phyloP scores from a whole-genome alignment of 2,888 invertebrate species.

The Philhelius pedissequus region DNA sequence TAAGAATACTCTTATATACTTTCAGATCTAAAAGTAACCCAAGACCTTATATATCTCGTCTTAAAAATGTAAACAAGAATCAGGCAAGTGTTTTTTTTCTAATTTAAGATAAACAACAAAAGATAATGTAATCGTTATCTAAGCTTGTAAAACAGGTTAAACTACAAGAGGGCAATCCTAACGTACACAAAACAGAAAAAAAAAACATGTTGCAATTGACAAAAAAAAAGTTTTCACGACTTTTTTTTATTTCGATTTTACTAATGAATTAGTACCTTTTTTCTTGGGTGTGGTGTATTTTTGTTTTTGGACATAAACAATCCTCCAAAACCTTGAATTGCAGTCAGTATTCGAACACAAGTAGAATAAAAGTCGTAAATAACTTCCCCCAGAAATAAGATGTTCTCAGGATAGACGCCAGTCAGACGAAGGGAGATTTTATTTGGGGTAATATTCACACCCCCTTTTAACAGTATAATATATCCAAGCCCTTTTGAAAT shows the following conservation, averaged over 20 bases:
- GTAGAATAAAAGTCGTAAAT: conserved; percentile 26
- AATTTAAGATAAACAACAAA: conserved; percentile 41
- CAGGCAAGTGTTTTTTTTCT: conserved; percentile 13
- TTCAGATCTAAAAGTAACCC: neutral
- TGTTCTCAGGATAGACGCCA: conserved; percentile 54
- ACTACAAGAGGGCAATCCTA: conserved; percentile 15
- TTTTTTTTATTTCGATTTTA: neutral
- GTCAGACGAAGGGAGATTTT: conserved; percentile 49
- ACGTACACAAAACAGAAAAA: conserved; percentile 6
- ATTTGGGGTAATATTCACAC: conserved; percentile 38
- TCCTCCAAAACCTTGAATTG: neutral
- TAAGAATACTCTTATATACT: neutral
- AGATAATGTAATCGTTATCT: conserved; percentile 45
- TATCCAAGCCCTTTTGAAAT: neutral
- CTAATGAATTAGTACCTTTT: neutral
- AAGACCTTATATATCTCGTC: conserved; percentile 9
- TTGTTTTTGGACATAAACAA: neutral
- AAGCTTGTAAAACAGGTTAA: conserved; percentile 45
- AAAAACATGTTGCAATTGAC: conserved; percentile 44
- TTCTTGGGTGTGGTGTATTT: neutral
- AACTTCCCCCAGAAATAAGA: neutral
- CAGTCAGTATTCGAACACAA: neutral
- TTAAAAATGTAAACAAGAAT: conserved; percentile 38
- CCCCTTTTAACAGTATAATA: neutral
- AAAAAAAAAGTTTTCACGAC: neutral